Conservation (phyloP, 2,797 vertebrate species). For the Oreortyx pictus region DNA sequence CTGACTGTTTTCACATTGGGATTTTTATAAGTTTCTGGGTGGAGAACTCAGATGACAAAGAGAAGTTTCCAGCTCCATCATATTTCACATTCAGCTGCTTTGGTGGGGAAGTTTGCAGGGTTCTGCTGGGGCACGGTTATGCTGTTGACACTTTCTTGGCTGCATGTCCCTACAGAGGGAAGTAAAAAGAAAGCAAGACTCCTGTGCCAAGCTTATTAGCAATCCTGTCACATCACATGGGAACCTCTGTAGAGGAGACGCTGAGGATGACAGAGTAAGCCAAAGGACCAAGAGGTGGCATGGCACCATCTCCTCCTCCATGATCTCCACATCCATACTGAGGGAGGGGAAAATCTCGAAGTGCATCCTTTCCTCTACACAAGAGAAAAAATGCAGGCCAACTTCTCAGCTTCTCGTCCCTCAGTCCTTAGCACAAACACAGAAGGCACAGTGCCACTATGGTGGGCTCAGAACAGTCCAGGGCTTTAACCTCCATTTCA, state of each 20-base stretch:
- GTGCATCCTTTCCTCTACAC: rapidly evolving
- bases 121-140: constrained; percentile 25
- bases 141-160: constrained; percentile 63
- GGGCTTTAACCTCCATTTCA: background rate
- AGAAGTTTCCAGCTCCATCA: constrained; percentile 40
- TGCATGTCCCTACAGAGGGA: background rate
- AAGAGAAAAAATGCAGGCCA: background rate
- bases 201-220: constrained; percentile 3
- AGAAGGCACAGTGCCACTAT: background rate
- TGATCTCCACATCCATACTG: background rate
- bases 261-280: background rate
- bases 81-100: constrained; percentile 33
- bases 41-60: constrained; percentile 44
- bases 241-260: background rate
- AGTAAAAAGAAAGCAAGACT: background rate
- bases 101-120: background rate
- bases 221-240: background rate
- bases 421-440: rapidly evolving
- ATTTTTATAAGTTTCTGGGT: constrained; percentile 51
- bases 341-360: background rate
- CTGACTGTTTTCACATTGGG: background rate
- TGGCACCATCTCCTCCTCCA: background rate
- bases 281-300: background rate
- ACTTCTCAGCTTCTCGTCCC: background rate
- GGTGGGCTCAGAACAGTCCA: background rate